Conservation (phyloP, 2,113 vertebrate species). For the Spheniscus mendiculus region DNA sequence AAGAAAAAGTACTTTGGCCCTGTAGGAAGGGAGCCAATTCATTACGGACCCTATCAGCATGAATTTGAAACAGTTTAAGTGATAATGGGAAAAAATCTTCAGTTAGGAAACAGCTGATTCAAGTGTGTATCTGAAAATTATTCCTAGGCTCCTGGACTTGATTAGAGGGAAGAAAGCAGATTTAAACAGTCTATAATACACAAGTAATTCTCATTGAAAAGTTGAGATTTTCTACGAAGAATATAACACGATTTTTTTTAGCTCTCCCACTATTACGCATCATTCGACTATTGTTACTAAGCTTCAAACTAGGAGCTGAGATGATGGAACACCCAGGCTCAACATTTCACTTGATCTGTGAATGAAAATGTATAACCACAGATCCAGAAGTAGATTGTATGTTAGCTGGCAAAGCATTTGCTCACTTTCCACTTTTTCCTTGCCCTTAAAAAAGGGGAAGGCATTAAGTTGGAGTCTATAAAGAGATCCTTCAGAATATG, state of each 20-base stretch:
- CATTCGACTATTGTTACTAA: neutral
- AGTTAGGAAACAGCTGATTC: neutral
- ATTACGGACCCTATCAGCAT: neutral
- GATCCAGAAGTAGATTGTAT: neutral
- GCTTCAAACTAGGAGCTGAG: neutral
- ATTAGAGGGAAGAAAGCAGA: neutral
- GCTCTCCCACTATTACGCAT: neutral
- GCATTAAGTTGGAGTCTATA: neutral
- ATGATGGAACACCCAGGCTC: neutral
- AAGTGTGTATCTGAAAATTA: neutral
- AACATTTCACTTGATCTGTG: neutral
- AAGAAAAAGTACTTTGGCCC: neutral
- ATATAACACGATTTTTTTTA: neutral
- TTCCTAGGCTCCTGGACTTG: neutral
- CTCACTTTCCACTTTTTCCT: neutral
- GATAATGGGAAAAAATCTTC: neutral
- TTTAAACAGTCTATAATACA: neutral
- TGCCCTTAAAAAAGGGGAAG: neutral
- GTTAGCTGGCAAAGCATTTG: neutral
- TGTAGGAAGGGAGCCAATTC: neutral
- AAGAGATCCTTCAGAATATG: neutral
- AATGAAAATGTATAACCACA: accelerated
- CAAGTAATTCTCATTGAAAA: neutral
- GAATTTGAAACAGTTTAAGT: neutral
- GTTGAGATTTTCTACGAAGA: neutral